Base-by-base conservation (phyloP, 2,797 vertebrate species). In the Mus spretus region DNA sequence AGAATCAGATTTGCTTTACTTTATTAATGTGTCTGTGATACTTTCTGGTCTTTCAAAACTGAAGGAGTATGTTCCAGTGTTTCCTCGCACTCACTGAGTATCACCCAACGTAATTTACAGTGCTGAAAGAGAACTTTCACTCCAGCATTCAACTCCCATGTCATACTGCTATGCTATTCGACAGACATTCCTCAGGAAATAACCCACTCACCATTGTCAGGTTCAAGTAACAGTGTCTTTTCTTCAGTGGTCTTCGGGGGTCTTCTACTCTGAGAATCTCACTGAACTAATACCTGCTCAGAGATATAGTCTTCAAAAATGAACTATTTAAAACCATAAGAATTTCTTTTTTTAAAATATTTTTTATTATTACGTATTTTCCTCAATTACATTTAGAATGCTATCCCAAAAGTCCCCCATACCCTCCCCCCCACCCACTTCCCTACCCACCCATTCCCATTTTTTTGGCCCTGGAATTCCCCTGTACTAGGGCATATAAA, bases 21-120 rank as follows among this genome's bases (percentile, higher is more conserved):
- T 17, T 90, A 31, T 88, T 80, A 84, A 87, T 94, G 15, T 87
- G 24, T 37, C 17, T 78, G 24, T 31, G 70, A 65, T 77, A 55
- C 34, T 91, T 65, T 75, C 15, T 47, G 8, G 26, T 72, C 59
- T 91, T 72, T 94, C 67, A 91, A 92, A 93, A 93, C 37, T 72
- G 34, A 59, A 78, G 63, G 34, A 77, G 10, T 47, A 44, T 94
- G 6, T 4, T 75, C 14, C 31, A 83, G 75, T 53, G 87, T 61
- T 53, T 93, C 59, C 67, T 44, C 67, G 57, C 37, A 59, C 31
- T 57, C 40, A 83, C 34, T 34, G 37, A 90, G 12, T 59, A 79
- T 26, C 50, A 91, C 1, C 34, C 12, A 57, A 82, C 1, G 59
- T 77, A 77, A 70, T 12, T 44, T 53, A 90, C 0, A 90, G 40